Percentiles rank a stretch among this genome's conserved stretches.
phyloP scores from a whole-genome alignment of 2,888 invertebrate species.

The Alcis repandata region DNA sequence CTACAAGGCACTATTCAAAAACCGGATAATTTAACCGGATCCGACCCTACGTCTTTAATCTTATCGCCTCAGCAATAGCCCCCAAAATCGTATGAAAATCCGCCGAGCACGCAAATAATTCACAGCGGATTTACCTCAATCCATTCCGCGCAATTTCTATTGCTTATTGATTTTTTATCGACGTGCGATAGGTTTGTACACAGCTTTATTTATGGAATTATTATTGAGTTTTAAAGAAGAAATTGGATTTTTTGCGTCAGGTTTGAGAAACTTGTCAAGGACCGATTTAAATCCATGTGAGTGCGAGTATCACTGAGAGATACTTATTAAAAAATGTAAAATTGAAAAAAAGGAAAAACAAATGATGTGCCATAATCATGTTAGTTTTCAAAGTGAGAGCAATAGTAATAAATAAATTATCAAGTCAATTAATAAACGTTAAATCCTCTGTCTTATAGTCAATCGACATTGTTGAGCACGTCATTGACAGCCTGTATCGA shows the following conservation, averaged over 20 bases:
- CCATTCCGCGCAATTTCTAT: slow-evolving; percentile 40
- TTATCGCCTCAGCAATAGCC: slow-evolving; percentile 32
- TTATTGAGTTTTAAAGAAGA: background rate
- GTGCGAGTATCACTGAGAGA: too few relatives aligned
- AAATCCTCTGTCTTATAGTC: too few relatives aligned
- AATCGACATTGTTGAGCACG: too few relatives aligned
- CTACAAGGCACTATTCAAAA: slow-evolving; percentile 6
- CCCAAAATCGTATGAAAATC: slow-evolving; percentile 45
- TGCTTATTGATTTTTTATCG: slow-evolving; percentile 37
- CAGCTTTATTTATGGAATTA: slow-evolving; percentile 6
- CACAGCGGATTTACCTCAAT: slow-evolving; percentile 44
- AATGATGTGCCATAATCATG: too few relatives aligned
- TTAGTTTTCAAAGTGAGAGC: too few relatives aligned
- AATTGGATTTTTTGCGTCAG: background rate
- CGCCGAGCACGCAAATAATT: slow-evolving; percentile 42
- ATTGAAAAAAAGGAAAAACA: too few relatives aligned
- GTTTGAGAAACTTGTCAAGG: too few relatives aligned
- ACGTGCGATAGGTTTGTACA: slow-evolving; percentile 20
- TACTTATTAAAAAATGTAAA: too few relatives aligned
- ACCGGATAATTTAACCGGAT: slow-evolving; percentile 19
- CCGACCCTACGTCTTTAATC: slow-evolving; percentile 19
- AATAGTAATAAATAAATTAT: too few relatives aligned
- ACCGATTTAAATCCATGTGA: too few relatives aligned
- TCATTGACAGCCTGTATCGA: too few relatives aligned
- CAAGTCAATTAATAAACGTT: too few relatives aligned